Percentiles rank a stretch among this genome's conserved stretches.
phyloP scores from a whole-genome alignment of 2,888 invertebrate species.

The Caenorhabditis sulstoni region DNA sequence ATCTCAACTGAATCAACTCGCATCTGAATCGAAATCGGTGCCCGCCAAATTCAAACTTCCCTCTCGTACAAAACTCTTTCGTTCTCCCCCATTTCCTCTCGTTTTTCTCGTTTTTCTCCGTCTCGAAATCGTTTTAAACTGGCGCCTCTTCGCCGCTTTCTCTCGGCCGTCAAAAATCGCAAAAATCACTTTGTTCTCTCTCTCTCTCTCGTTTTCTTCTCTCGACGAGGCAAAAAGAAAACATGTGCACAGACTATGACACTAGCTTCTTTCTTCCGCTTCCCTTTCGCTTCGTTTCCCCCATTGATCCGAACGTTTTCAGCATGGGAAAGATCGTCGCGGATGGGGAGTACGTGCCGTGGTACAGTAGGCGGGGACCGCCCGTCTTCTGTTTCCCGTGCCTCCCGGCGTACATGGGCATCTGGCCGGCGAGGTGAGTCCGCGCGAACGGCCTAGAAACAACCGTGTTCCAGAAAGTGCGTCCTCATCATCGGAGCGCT shows the following conservation, averaged over 20 bases:
- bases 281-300: too few species aligned
- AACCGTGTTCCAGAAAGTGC: constrained; percentile 66
- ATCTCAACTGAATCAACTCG: too few species aligned
- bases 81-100: background rate
- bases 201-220: constrained; percentile 8
- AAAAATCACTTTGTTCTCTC: constrained; percentile 19
- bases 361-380: constrained; percentile 75
- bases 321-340: constrained; percentile 65
- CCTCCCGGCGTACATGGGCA: constrained; percentile 77
- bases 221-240: constrained; percentile 23
- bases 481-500: constrained; percentile 76
- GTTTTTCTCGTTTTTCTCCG: constrained; percentile 7
- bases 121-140: too few species aligned
- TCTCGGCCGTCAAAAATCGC: background rate
- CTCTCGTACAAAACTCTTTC: too few species aligned
- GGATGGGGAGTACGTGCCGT: constrained; percentile 76
- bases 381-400: constrained; percentile 80
- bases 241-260: constrained; percentile 27
- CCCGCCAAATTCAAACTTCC: too few species aligned
- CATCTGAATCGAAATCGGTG: too few species aligned
- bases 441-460: too few species aligned
- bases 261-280: background rate
- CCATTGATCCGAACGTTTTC: too few species aligned
- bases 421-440: constrained; percentile 75
- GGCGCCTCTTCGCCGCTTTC: background rate